Conservation (phyloP, 2,797 vertebrate species). For the Coregonus ussuriensis region DNA sequence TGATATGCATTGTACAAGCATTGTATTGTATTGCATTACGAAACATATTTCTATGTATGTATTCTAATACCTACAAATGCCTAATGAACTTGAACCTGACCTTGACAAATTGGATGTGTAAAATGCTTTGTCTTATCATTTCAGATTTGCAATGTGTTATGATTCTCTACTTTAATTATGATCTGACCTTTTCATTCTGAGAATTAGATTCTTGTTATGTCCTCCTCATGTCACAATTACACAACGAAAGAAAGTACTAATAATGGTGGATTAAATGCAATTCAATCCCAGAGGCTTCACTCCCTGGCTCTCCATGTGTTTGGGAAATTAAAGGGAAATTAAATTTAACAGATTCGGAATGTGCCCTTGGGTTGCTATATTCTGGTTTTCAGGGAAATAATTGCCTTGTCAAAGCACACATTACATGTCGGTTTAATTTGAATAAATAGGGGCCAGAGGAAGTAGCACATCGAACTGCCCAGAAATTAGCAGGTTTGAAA, state of each 20-base stretch:
- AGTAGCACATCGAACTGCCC: background rate
- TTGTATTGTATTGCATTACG: background rate
- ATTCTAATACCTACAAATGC: background rate
- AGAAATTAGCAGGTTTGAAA: no score
- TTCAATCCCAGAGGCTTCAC: background rate
- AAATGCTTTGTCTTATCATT: background rate
- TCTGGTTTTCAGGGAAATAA: background rate
- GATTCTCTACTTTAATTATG: no score
- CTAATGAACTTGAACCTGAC: background rate
- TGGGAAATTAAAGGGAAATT: background rate
- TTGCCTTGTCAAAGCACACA: slow-evolving; percentile 7
- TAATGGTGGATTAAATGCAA: background rate
- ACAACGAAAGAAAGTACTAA: background rate
- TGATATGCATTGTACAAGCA: background rate
- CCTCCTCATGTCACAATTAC: background rate
- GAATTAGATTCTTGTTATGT: background rate
- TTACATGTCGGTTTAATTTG: background rate
- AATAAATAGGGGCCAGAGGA: background rate
- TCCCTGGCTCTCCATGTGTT: slow-evolving; percentile 6
- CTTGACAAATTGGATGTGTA: background rate
- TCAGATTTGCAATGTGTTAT: no score
- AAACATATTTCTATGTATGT: background rate
- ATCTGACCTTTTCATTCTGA: background rate
- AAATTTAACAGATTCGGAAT: background rate
- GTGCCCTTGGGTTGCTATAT: background rate